Percentiles rank a stretch among this genome's conserved stretches.
phyloP scores from a whole-genome alignment of 2,888 invertebrate species.

The Helobdella robusta region DNA sequence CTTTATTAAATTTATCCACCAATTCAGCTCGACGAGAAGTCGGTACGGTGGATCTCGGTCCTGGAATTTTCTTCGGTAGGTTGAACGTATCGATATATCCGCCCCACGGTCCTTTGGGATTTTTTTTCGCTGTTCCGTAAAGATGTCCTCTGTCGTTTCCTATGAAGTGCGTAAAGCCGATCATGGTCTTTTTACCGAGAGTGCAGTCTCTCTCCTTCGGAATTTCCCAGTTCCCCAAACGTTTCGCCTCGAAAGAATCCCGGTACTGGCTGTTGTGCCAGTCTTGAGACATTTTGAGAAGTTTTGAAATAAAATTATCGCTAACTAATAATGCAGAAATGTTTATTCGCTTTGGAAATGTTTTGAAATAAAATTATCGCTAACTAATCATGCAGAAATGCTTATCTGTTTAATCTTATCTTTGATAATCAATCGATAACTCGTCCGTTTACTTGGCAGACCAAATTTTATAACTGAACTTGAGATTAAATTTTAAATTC shows the following conservation, averaged over 20 bases:
- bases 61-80: conserved; percentile 15
- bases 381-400: too few species aligned
- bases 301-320: neutral
- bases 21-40: conserved; percentile 2
- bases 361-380: neutral
- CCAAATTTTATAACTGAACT: too few species aligned
- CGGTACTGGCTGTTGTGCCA: conserved; percentile 1
- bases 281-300: neutral
- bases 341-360: too few species aligned
- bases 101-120: neutral
- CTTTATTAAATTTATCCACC: neutral
- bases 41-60: neutral
- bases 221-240: conserved; percentile 13
- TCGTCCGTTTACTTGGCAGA: too few species aligned
- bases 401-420: too few species aligned
- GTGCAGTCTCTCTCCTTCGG: neutral
- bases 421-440: too few species aligned
- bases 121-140: neutral
- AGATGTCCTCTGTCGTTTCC: conserved; percentile 13
- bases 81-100: conserved; percentile 9
- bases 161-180: conserved; percentile 11
- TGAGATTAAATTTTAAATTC: too few species aligned
- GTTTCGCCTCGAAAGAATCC: neutral
- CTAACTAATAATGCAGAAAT: too few species aligned
- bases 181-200: neutral